Evolutionary conservation across 1,140 invertebrate species (phyloP), one percentile per base, ranked within the genome.

Genomic region (Pseudachorutes palmiensis): DNA sequence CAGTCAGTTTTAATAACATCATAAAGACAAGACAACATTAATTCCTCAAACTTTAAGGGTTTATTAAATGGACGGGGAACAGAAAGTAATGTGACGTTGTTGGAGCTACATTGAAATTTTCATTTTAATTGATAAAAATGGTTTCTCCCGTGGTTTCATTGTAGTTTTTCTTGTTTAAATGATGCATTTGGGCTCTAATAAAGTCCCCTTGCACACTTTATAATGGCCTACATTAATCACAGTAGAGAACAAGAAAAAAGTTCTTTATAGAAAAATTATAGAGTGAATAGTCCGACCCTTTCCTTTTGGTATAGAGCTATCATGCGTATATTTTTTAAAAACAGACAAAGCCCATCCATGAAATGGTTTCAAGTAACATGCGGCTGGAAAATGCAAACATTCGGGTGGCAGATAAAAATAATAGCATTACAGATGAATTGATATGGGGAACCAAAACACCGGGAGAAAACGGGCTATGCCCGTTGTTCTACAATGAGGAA

Each of bases 291-390:
- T 41, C 5, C 36, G 5, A n/a, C 36, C 36, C 36, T 9, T 41
- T 19, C 36, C 36, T 19, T 41, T 41, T 19, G 19, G 36, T 19
- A 41, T 41, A 41, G 5, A 19, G 36, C 19, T 9, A 19, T 41
- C 5, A 19, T 19, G 36, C 36, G 19, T 45, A 45, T 45, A 45
- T 12, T 45, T 45, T 45, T 45, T 45, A 45, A 45, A 45, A 19
- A 19, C 9, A 45, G 36, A 45, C 36, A 45, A 45, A 45, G 36
- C n/a, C n/a, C n/a, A n/a, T n/a, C n/a, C n/a, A n/a, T n/a, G n/a
- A n/a, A n/a, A n/a, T n/a, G 51, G 51, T 55, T 55, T 55, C 24
- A 55, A 55, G 51, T 55, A 55, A 19, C 51, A 55, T 55, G 51
- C 51, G 51, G 51, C 51, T 55, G 51, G 24, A 55, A 55, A 55